Base-by-base conservation (phyloP, 2,797 vertebrate species). In the Clarias platycephalus region DNA sequence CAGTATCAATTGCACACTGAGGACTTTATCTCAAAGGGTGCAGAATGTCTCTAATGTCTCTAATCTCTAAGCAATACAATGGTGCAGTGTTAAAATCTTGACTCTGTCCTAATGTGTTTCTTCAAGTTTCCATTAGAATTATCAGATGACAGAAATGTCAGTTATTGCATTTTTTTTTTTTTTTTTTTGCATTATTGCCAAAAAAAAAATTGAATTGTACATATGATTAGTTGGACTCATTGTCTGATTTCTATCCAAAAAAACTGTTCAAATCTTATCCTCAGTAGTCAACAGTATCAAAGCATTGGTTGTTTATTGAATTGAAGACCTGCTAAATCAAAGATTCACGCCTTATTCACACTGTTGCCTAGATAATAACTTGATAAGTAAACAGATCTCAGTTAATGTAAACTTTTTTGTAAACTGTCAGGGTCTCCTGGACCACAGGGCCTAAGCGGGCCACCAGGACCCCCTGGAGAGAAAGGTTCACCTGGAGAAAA, bases 401-500 rank as follows among this genome's bases (percentile, higher is more conserved):
- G 5, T 28, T 79, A 26, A 31, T 44, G 5, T 37, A 24, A 37
- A 49, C 31, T 31, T 67, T 71, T 64, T 76, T 22, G 67, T 34
- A 55, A 64, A 67, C 2, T 80, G 37, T 81, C 40, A 89, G 88
- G 88, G 13, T 31, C 85, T 80, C 55, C 67, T 70, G 88, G 88
- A 40, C 9, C 72, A 71, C 16, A 0, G 0, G 87, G 88, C 20
- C 20, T 24, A 24, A 0, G 0, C 31, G 88, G 88, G 1, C 22
- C 28, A 12, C 63, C 15, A 62, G 88, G 88, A 15, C 28, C 10
- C 4, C 5, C 83, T 60, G 88, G 88, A 88, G 4, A 26, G 26
- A 89, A 85, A 82, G 88, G 88, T n/a, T 86, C 79, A 79, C 1
- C 62, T 26, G 88, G 88, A 84, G 34, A 83, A 31, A 88, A 89